phyloP scores from a whole-genome alignment of 2,113 vertebrate genomes.

The Chaetodon trifascialis region DNA sequence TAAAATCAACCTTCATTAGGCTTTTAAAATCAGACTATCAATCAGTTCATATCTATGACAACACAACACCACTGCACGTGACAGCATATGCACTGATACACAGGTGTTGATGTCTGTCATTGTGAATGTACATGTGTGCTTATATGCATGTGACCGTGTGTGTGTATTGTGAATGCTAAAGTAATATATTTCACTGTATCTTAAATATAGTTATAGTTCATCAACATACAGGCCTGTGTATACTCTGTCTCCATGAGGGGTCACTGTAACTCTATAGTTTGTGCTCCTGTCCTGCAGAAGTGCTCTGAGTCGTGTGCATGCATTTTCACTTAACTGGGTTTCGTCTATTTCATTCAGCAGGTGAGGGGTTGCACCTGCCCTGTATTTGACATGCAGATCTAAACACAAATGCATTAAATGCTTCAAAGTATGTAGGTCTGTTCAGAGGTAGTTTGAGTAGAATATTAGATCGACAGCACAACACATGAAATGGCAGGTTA shows the following conservation, averaged over 20 bases:
- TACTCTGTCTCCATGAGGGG: conserved; percentile 71
- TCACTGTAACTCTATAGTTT: conserved; percentile 56
- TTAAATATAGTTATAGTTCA: not conserved
- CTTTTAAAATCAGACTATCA: not conserved
- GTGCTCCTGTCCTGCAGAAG: not conserved
- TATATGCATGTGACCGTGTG: not conserved
- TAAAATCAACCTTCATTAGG: too few relatives aligned
- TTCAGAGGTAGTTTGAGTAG: not conserved
- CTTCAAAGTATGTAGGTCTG: not conserved
- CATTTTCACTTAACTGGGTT: not conserved
- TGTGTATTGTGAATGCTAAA: not conserved
- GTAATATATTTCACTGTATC: not conserved
- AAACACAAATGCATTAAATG: not conserved
- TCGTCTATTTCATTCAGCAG: not conserved
- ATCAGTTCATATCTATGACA: too few relatives aligned
- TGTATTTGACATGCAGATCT: not conserved
- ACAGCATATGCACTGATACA: not conserved
- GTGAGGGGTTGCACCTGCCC: not conserved
- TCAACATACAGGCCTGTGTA: conserved; percentile 5
- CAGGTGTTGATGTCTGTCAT: not conserved
- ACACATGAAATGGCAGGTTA: not conserved
- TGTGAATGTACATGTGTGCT: not conserved
- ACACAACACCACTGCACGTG: not conserved
- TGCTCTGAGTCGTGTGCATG: not conserved
- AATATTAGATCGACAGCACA: not conserved